Percentiles rank a stretch among this genome's conserved stretches.
These are phyloP conservation scores for Pyralis farinalis DNA, from an alignment of 2,888 invertebrate species.

Conservation along the genomic window DNA sequence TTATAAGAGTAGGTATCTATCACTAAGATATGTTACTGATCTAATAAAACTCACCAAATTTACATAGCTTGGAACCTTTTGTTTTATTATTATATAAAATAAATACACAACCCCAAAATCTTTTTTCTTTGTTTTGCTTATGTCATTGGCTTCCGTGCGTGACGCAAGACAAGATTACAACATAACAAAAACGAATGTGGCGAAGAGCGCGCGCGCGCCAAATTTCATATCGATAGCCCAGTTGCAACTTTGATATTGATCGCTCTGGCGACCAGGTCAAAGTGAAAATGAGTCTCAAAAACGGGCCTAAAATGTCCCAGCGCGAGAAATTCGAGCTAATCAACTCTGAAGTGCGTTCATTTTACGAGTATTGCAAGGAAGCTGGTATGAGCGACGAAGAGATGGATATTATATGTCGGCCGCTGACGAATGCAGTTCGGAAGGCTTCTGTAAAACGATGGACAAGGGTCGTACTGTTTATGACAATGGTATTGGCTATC, in stretches of 20 bases:
- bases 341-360: conserved; percentile 82
- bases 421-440: conserved; percentile 81
- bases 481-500: conserved; percentile 74
- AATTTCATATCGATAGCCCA: conserved; percentile 61
- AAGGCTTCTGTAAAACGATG: conserved; percentile 80
- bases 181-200: conserved; percentile 28
- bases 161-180: conserved; percentile 38
- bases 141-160: conserved; percentile 20
- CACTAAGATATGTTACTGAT: conserved; percentile 7
- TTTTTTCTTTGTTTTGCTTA: conserved; percentile 11
- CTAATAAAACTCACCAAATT: not conserved
- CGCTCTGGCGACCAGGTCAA: conserved; percentile 48
- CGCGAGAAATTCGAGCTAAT: conserved; percentile 78
- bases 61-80: conserved; percentile 1
- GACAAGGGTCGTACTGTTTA: conserved; percentile 69
- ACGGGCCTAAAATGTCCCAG: conserved; percentile 67
- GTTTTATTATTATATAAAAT: not conserved
- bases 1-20: too few species aligned
- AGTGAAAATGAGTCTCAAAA: conserved; percentile 66
- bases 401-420: conserved; percentile 84
- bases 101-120: not conserved
- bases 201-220: conserved; percentile 69
- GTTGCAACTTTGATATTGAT: conserved; percentile 55
- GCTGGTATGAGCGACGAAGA: conserved; percentile 85
- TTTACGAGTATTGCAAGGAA: conserved; percentile 84